phyloP scores from a whole-genome alignment of 1,140 invertebrate genomes.

The Meloidogyne exigua region DNA sequence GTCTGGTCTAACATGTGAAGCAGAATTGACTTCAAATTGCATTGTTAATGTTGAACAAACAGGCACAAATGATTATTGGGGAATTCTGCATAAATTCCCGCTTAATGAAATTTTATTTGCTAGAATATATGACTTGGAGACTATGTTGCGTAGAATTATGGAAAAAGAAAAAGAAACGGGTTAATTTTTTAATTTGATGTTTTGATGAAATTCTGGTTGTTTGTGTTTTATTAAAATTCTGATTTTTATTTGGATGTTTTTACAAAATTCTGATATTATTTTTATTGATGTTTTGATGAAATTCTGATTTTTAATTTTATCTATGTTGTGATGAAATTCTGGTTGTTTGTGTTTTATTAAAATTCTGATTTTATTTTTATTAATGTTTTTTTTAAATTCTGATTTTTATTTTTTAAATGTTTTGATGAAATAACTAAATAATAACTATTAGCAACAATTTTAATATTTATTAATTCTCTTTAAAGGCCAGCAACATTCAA shows the following conservation, averaged over 20 bases:
- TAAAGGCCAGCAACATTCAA: conserved; percentile 51
- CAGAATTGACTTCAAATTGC: conserved; percentile 52
- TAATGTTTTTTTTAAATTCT: no score
- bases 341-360: not conserved
- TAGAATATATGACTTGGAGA: conserved; percentile 60
- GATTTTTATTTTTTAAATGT: not conserved
- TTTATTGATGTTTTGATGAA: no score
- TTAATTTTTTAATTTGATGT: conserved; percentile 12
- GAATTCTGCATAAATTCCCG: conserved; percentile 54
- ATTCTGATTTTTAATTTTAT: conserved; percentile 13
- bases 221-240: not conserved
- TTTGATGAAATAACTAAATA: no score
- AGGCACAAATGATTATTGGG: conserved; percentile 61
- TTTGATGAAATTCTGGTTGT: conserved; percentile 3
- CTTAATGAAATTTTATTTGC: conserved; percentile 58
- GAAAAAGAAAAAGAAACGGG: conserved; percentile 55
- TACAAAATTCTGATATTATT: no score
- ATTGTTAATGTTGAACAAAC: conserved; percentile 62
- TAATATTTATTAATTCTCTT: not conserved
- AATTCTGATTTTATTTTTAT: no score
- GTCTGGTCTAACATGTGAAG: conserved; percentile 49
- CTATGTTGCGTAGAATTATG: conserved; percentile 60
- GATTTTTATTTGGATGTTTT: no score
- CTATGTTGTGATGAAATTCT: not conserved
- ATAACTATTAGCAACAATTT: no score